phyloP scores from a whole-genome alignment of 2,797 vertebrate species.

The Phalloptychus januarius region DNA sequence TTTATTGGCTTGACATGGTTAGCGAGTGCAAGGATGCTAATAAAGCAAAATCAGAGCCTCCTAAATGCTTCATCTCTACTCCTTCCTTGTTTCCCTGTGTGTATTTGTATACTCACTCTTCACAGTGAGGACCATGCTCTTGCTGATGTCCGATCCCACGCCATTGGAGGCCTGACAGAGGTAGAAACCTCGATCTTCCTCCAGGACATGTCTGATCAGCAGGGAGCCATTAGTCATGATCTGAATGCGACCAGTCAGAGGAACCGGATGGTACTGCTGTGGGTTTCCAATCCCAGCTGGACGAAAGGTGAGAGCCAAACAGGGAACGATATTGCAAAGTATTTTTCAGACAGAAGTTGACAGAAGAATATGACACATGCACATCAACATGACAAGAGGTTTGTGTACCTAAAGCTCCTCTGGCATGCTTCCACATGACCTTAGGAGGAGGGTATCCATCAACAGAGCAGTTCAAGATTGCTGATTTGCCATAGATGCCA shows the following conservation, averaged over 20 bases:
- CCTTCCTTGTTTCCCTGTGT: conserved; percentile 8
- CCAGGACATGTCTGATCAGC: conserved; percentile 94
- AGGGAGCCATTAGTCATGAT: conserved; percentile 96
- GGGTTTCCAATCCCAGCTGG: conserved; percentile 90
- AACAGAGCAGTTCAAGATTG: conserved; percentile 96
- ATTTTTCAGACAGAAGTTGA: conserved; percentile 12
- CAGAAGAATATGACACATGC: conserved; percentile 12
- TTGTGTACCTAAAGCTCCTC: conserved; percentile 81
- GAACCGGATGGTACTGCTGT: conserved; percentile 97
- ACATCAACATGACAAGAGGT: conserved; percentile 22
- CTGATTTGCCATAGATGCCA: conserved; percentile 96
- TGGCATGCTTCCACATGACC: conserved; percentile 99
- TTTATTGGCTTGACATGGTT: conserved; percentile 56
- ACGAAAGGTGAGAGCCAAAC: conserved; percentile 24
- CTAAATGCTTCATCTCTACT: conserved; percentile 27
- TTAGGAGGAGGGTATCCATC: conserved; percentile 97
- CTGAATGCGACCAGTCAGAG: conserved; percentile 96
- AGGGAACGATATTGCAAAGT: conserved; percentile 8
- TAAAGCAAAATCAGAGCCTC: conserved; percentile 44
- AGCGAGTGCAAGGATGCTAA: conserved; percentile 39
- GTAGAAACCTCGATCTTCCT: conserved; percentile 97
- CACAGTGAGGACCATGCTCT: conserved; percentile 98
- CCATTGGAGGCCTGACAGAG: conserved; percentile 98
- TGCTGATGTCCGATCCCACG: conserved; percentile 98
- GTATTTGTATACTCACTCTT: conserved; percentile 86